Evolutionary conservation across 2,888 invertebrate genomes (phyloP), one percentile per base, ranked within the genome.

Genomic region (Pollenia amentaria): DNA sequence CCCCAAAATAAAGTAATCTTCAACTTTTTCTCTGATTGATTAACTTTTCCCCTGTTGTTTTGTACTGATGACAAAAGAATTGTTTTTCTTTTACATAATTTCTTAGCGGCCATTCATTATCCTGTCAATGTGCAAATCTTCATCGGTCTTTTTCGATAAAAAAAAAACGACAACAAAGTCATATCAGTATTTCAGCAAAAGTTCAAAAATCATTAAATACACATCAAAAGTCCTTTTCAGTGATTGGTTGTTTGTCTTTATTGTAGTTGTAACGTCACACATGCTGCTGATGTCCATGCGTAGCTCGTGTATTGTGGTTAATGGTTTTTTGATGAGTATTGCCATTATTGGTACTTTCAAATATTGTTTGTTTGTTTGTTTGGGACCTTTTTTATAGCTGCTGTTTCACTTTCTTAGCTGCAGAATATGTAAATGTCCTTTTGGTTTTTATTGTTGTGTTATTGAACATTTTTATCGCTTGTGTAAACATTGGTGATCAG

Each of bases 281-380:
- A 64, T 57, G 29, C 6, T 29, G 6, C 29, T 29, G 76, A 53
- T 72, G 73, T 79, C 72, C 85, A 78, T 82, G 84, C 70, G 88
- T 89, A 10, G 29, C 73, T 67, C 21, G 18, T 60, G 16, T 87
- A 73, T 83, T 83, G 87, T 87, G 89, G 89, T 90, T 92, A 92
- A 92, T 92, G 92, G 92, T 88, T 92, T 92, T 92, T 92, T 92
- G 92, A 92, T 92, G 87, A 87, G 80, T 78, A 75, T 90, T 90
- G 89, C 90, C 76, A 88, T 88, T 83, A 85, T 87, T 79, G 84
- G 78, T 72, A 65, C 75, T 85, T 86, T 86, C 84, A 21, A 44
- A 62, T 44, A 40, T 57, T 73, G 70, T 57, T 48, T 72, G 46
- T 40, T 69, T 75, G 65, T 55, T 53, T 65, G 18, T 42, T 55